Percentiles rank a stretch among this genome's conserved stretches.
These are phyloP conservation scores for Chaetodon auriga DNA, from an alignment of 2,113 vertebrate genomes.

Conservation along the genomic window DNA sequence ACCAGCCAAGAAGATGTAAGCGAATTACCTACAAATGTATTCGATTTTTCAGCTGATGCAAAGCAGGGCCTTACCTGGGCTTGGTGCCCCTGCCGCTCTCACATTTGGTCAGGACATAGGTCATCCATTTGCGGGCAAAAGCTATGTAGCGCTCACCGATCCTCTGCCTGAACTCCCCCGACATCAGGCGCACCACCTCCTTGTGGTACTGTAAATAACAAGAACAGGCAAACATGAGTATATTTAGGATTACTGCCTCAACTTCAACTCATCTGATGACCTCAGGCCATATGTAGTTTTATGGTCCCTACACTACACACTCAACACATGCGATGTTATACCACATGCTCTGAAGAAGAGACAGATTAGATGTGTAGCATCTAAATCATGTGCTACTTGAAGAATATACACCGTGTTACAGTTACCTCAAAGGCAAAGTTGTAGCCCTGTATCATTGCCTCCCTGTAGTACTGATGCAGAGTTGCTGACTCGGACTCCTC, in stretches of 20 bases:
- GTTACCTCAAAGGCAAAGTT: conserved; percentile 98
- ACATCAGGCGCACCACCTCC: conserved; percentile 98
- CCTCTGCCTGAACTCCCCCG: conserved; percentile 95
- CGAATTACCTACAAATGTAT: not conserved
- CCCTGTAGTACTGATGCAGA: conserved; percentile 96
- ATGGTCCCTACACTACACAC: not conserved
- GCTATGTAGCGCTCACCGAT: conserved; percentile 97
- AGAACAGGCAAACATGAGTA: not conserved
- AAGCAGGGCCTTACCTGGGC: conserved; percentile 89
- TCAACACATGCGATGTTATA: not conserved
- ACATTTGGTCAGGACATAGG: conserved; percentile 97
- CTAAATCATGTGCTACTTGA: not conserved
- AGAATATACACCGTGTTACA: not conserved
- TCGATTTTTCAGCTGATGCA: not conserved
- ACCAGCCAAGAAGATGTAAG: not conserved
- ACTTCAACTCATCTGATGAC: not conserved
- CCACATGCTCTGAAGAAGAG: not conserved
- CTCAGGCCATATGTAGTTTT: not conserved
- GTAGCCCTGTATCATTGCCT: conserved; percentile 98
- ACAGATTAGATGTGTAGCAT: not conserved
- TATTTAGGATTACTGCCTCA: not conserved
- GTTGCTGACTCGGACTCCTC: conserved; percentile 94
- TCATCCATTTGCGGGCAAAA: conserved; percentile 99
- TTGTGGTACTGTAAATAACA: conserved; percentile 92
- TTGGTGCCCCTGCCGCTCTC: conserved; percentile 97